These are phyloP conservation scores for Apodemus sylvaticus DNA, from an alignment of 2,113 vertebrate species.

Conservation along the genomic window DNA sequence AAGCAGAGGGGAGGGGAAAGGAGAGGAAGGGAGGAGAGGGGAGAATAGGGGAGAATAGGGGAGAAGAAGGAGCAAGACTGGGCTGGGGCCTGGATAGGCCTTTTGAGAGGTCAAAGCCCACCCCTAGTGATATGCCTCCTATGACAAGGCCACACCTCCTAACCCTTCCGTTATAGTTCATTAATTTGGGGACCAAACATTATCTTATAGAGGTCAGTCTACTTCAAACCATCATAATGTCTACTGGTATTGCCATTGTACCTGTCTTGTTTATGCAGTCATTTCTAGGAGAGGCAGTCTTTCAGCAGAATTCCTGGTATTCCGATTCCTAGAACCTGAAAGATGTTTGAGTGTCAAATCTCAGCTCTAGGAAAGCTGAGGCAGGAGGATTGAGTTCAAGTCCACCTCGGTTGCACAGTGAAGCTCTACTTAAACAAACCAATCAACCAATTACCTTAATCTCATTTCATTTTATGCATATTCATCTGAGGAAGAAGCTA, in stretches of 20 bases:
- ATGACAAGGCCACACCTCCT: background rate
- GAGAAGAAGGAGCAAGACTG: background rate
- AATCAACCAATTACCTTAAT: background rate
- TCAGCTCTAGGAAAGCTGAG: background rate
- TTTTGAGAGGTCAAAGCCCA: background rate
- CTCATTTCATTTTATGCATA: conserved; percentile 31
- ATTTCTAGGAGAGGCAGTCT: background rate
- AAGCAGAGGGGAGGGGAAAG: background rate
- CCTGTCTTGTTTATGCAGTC: background rate
- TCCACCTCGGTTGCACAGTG: background rate
- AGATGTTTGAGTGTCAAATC: background rate
- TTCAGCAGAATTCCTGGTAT: background rate
- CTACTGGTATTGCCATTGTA: background rate
- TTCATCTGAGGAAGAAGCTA: background rate
- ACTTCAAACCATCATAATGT: background rate
- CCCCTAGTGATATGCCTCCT: background rate
- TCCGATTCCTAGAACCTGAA: background rate
- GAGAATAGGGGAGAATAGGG: background rate
- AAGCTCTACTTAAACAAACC: background rate
- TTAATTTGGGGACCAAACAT: too few relatives aligned
- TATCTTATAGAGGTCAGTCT: too few relatives aligned
- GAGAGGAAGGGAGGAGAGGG: too few relatives aligned
- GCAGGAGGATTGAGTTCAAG: background rate
- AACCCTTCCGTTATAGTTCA: background rate
- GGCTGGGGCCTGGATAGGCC: accelerated